Evolutionary conservation across 2,888 invertebrate species (phyloP), one percentile per base, ranked within the genome.

Genomic region (Ypsolopha sequella): DNA sequence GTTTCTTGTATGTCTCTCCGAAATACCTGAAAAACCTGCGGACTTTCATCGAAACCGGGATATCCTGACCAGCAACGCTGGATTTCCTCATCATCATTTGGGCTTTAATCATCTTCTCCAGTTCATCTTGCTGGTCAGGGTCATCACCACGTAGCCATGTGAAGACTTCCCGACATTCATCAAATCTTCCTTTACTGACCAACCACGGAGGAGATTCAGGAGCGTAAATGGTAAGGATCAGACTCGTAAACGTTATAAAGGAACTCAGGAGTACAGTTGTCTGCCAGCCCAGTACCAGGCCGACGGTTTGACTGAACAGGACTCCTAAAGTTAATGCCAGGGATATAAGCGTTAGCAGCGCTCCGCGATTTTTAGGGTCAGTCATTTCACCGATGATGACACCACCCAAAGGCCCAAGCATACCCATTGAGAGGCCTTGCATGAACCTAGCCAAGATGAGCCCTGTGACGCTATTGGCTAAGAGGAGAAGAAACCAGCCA

Each of bases 191-290:
- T 63, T 89, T 89, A 0, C 89, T 78, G 13, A 90, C 81, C 51
- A 93, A 60, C 92, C 92, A 93, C 6, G 88, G 76, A 0, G 92
- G 92, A 6, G 92, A 89, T 68, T 93, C 93, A 0, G 90, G 90
- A 8, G 89, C 72, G 10, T 87, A 87, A 11, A 88, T 73, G 6
- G 91, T 82, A 6, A 90, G 65, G 0, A 90, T 52, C 33, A 88
- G 73, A 60, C 88, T 86, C 0, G 80, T 58, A n/a, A 89, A 73
- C 0, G 89, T 88, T 1, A 88, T 70, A 11, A 80, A 67, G 0
- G 87, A 82, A 55, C 88, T 88, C 4, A 89, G 70, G 1, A 89
- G 60, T 0, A 89, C 89, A 2, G 88, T 87, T 36, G 79, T 71
- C 57, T 89, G 79, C 91, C 91, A 91, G 47, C 79, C 76, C 6